phyloP scores from a whole-genome alignment of 2,113 vertebrate genomes.

The Trichomycterus rosablanca region DNA sequence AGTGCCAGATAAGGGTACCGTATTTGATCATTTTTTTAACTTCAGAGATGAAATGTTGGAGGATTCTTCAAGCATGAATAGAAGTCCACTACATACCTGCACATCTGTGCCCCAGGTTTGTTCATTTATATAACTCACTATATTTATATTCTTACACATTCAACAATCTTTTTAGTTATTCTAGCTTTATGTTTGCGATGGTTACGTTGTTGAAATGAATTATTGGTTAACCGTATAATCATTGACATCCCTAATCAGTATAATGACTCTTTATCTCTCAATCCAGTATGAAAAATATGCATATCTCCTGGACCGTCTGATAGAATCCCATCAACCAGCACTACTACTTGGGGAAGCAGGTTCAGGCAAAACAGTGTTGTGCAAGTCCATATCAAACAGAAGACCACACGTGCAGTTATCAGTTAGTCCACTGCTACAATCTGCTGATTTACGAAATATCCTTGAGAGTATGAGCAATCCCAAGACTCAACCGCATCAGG shows the following conservation, averaged over 20 bases:
- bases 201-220: too few relatives aligned
- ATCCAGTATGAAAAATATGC: slow-evolving; percentile 65
- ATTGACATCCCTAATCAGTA: too few relatives aligned
- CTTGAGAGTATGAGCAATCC: slow-evolving; percentile 50
- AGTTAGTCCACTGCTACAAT: slow-evolving; percentile 53
- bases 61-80: slow-evolving; percentile 24
- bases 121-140: not conserved
- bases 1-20: slow-evolving; percentile 57
- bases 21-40: slow-evolving; percentile 74
- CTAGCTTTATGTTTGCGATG: not conserved
- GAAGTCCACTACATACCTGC: slow-evolving; percentile 40
- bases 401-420: slow-evolving; percentile 51
- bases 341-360: slow-evolving; percentile 72
- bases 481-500: slow-evolving; percentile 19
- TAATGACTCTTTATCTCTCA: slow-evolving; percentile 20
- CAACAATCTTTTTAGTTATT: too few relatives aligned
- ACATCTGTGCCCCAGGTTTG: slow-evolving; percentile 66
- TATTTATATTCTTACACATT: slow-evolving; percentile 1
- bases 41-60: slow-evolving; percentile 50
- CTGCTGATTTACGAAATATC: slow-evolving; percentile 58
- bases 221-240: too few relatives aligned
- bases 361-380: slow-evolving; percentile 73
- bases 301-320: slow-evolving; percentile 65
- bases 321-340: slow-evolving; percentile 65
- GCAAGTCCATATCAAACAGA: slow-evolving; percentile 59